phyloP scores from a whole-genome alignment of 2,797 vertebrate species.

The Champsocephalus esox region DNA sequence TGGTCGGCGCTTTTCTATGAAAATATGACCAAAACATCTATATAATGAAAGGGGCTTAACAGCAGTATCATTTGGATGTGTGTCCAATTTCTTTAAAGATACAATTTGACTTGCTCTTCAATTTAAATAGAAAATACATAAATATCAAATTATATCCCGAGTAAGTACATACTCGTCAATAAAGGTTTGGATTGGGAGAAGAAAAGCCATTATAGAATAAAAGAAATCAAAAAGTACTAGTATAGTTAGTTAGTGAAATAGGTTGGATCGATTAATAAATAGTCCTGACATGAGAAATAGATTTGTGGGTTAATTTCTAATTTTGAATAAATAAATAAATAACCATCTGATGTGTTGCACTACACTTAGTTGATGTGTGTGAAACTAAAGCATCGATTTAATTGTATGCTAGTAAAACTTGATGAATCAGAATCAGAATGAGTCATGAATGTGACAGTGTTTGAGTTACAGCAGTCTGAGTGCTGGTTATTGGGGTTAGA shows the following conservation, averaged over 20 bases:
- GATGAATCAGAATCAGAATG: background rate
- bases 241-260: too few relatives aligned
- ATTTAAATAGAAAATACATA: too few relatives aligned
- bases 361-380: background rate
- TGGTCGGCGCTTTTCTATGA: background rate
- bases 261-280: too few relatives aligned
- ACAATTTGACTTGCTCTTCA: too few relatives aligned
- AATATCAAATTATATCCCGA: too few relatives aligned
- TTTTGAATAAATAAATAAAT: background rate
- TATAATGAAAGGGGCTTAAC: background rate
- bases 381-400: background rate
- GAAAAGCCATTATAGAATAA: too few relatives aligned
- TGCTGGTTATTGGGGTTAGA: background rate
- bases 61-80: too few relatives aligned
- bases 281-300: background rate
- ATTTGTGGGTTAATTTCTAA: background rate
- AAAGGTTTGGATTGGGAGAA: too few relatives aligned
- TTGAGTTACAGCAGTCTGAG: conserved; percentile 1
- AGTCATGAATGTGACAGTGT: background rate
- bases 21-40: background rate
- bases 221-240: too few relatives aligned
- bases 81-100: too few relatives aligned
- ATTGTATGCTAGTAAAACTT: background rate
- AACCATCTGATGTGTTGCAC: background rate
- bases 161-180: too few relatives aligned